Evolutionary conservation across 2,888 invertebrate species (phyloP), one percentile per base, ranked within the genome.

Genomic region (Neoitamus cyanurus): DNA sequence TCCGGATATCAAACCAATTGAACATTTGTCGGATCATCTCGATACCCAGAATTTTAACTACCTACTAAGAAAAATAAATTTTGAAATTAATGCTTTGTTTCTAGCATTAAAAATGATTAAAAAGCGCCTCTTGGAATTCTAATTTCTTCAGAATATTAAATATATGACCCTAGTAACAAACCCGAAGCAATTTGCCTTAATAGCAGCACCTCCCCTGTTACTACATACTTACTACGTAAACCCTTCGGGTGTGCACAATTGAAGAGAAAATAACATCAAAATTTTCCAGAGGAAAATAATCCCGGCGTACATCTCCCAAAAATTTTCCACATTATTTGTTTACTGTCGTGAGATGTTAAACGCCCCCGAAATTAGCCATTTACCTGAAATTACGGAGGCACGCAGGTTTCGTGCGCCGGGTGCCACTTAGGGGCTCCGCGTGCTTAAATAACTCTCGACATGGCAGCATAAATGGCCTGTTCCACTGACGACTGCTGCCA

Each of bases 301-400:
- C 58, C 58, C 9, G 15, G 25, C 58, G 25, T 58, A 58, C 9
- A 58, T 58, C 58, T 58, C 25, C 58, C 25, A 58, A 58, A 20
- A 58, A 58, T 58, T 58, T 58, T 58, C 58, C 58, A 58, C 58
- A 58, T 58, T 58, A 58, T 58, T 58, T 58, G 58, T 58, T 58
- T 58, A 58, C 58, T 58, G 58, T 58, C 58, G 58, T 20, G 58
- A 58, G 58, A 58, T 58, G 58, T 58, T 58, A 58, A 58, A 58
- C 58, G 58, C 25, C 58, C 58, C 58, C 58, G 15, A 70, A 70
- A 70, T 70, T 70, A 70, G 70, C 70, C 70, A 70, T 70, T 70
- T 70, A 31, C 70, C 70, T 15, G 34, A 70, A 70, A 70, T 70
- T 70, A 34, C 70, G 70, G n/a, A 70, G n/a, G 34, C 70, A 30